These are phyloP conservation scores for Sisyra nigra DNA, from an alignment of 2,888 invertebrate species.

Conservation along the genomic window DNA sequence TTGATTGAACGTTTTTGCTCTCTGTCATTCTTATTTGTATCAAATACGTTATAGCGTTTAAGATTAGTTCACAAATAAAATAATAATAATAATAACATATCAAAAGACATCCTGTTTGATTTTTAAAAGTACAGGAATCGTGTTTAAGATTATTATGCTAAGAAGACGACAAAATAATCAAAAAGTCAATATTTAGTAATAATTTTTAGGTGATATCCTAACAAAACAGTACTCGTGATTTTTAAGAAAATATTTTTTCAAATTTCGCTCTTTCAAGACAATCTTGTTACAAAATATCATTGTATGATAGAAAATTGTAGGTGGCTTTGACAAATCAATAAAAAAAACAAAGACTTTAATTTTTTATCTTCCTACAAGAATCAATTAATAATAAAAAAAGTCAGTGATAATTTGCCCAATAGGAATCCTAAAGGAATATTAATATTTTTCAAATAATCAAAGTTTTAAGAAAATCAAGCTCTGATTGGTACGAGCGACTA, in stretches of 20 bases:
- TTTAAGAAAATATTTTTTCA: neutral
- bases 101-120: neutral
- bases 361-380: conserved; percentile 8
- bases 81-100: conserved; percentile 4
- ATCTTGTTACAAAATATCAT: neutral
- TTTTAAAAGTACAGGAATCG: too few relatives aligned
- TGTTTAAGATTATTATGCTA: too few relatives aligned
- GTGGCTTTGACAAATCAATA: neutral
- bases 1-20: neutral
- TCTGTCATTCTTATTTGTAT: too few relatives aligned
- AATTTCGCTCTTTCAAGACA: neutral
- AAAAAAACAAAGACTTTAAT: neutral
- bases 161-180: neutral
- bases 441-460: neutral
- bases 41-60: neutral
- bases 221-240: neutral
- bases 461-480: too few relatives aligned
- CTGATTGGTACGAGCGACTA: too few relatives aligned
- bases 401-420: conserved; percentile 1
- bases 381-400: conserved; percentile 9
- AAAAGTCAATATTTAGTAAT: conserved; percentile 1
- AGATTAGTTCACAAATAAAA: neutral
- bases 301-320: neutral
- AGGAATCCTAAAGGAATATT: neutral
- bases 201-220: neutral